phyloP scores from a whole-genome alignment of 1,140 invertebrate species.

The Drosophila santomea region DNA sequence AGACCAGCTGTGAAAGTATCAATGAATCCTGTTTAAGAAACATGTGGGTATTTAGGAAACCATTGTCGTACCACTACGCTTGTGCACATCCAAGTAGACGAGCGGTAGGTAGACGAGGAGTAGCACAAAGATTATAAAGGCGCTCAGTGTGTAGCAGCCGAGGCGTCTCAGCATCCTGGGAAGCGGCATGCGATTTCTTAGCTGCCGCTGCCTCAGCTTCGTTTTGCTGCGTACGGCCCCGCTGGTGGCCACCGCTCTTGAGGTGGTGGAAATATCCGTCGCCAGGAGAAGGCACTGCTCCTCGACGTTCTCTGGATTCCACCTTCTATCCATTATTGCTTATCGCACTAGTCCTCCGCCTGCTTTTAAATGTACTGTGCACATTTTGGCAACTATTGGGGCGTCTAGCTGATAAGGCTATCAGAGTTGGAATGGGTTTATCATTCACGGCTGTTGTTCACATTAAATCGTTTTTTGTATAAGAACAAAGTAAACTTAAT shows the following conservation, averaged over 20 bases:
- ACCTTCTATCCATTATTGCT: not conserved
- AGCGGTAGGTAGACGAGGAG: slow-evolving; percentile 59
- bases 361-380: slow-evolving; percentile 9
- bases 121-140: slow-evolving; percentile 23
- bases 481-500: not conserved
- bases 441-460: not conserved
- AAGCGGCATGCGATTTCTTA: slow-evolving; percentile 32
- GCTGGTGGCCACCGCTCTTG: not conserved
- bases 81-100: slow-evolving; percentile 54
- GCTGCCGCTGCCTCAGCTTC: slow-evolving; percentile 31
- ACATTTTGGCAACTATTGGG: not conserved
- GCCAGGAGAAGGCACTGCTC: slow-evolving; percentile 45
- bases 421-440: not conserved
- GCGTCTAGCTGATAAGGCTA: not conserved
- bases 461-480: not conserved
- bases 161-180: slow-evolving; percentile 46
- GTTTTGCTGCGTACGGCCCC: slow-evolving; percentile 15
- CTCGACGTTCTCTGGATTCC: slow-evolving; percentile 19
- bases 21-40: not conserved
- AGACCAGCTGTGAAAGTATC: slow-evolving; percentile 49
- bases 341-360: not conserved
- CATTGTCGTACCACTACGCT: slow-evolving; percentile 44
- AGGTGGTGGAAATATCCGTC: slow-evolving; percentile 17
- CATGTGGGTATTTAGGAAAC: not conserved
- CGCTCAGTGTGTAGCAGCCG: slow-evolving; percentile 29